Evolutionary conservation across 2,113 vertebrate species (phyloP).

Genomic region (Aegithalos caudatus): DNA sequence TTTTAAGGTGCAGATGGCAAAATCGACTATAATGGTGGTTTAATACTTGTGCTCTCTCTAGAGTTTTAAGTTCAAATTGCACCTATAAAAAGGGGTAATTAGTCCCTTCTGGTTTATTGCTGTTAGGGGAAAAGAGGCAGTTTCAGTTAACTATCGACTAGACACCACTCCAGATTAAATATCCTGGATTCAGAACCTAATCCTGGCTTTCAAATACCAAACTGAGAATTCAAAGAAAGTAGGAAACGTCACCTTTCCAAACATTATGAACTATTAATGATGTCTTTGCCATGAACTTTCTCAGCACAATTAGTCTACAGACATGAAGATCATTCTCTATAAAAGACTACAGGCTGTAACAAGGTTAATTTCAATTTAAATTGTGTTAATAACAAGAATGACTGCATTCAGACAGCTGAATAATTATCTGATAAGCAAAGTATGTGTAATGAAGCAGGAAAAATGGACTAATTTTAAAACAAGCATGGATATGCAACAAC

Average conservation of each 20-base stretch:
- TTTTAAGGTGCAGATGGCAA: conserved; percentile 68
- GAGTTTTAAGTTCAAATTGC: conserved; percentile 68
- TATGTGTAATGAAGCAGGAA: conserved; percentile 9
- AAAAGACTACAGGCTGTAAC: conserved; percentile 33
- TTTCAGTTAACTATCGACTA: conserved; percentile 64
- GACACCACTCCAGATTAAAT: conserved; percentile 58
- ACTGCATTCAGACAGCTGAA: conserved; percentile 15
- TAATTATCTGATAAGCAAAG: conserved; percentile 37
- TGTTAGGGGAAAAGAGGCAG: conserved; percentile 54
- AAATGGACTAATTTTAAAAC: conserved; percentile 11
- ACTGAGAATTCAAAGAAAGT: conserved; percentile 62
- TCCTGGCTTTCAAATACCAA: conserved; percentile 39
- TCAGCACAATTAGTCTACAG: conserved; percentile 50
- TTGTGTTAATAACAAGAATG: conserved; percentile 49
- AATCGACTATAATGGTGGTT: conserved; percentile 37
- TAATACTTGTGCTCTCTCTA: conserved; percentile 47
- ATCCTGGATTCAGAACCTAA: conserved; percentile 27
- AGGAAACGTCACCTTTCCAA: conserved; percentile 74
- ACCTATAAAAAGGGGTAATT: conserved; percentile 73
- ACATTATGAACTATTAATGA: conserved; percentile 69
- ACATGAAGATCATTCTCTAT: conserved; percentile 65
- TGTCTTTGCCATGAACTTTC: conserved; percentile 51
- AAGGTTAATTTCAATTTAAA: conserved; percentile 70
- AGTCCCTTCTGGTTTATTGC: conserved; percentile 66
- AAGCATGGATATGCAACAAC: background rate